Base-by-base conservation (phyloP, 2,888 invertebrate species). In the Xanthorhoe spadicearia region DNA sequence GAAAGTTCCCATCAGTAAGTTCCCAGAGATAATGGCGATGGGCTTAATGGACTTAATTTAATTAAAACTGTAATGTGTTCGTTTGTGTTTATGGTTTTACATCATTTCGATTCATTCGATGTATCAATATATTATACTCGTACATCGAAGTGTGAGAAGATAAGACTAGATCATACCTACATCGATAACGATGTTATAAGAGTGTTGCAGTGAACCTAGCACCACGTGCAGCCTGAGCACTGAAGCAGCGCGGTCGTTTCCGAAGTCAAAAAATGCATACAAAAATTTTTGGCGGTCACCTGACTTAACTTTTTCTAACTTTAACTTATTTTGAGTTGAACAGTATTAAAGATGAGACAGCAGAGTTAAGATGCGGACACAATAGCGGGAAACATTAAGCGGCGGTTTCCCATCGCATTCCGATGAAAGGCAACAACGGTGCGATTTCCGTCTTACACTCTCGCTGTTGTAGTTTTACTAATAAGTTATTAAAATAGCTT, bases 331-430 rank as follows among this genome's bases (percentile, higher is more conserved):
- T 32, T 7, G 5, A 5, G 32, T 32, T 7, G 7, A 7, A 7
- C 32, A 32, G 32, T 32, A 43, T 43, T 13, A 5, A 7, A 15
- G 13, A 15, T 17, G 79, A 76, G 78, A 73, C 76, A 81, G 82
- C 80, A 55, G 70, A 76, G 81, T 53, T 59, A 48, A 58, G 43
- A 66, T 59, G 35, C 19, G 50, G 58, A 62, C 43, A 66, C 62
- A 62, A 62, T 66, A 58, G 66, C 58, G 66, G 50, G 61, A 61
- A 66, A 60, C 81, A 76, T 77, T 48, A 48, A 82, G 83, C 80
- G 76, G 72, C 78, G 76, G 80, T 79, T 83, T 84, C 84, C 73
- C 83, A 83, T 73, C 75, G 77, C 81, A 86, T 86, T 87, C 84
- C 82, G 77, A 68, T 43, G 59, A 70, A 61, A 68, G 61, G 65